Percentiles rank a stretch among this genome's conserved stretches.
These are phyloP conservation scores for Caenorhabditis imperialis DNA, from an alignment of 2,888 invertebrate genomes.

Conservation along the genomic window DNA sequence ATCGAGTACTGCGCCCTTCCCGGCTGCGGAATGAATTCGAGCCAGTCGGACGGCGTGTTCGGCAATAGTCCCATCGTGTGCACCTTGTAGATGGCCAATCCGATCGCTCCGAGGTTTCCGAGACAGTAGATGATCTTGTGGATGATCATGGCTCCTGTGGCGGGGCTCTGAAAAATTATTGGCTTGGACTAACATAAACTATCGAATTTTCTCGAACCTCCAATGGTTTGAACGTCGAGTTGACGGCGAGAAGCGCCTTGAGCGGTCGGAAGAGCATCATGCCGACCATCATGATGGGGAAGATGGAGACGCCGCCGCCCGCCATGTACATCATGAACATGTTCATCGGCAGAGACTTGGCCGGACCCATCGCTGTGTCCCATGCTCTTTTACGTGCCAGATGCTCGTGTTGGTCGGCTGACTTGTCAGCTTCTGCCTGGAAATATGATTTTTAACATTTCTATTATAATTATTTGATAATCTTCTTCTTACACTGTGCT, in stretches of 20 bases:
- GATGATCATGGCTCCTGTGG: conserved; percentile 68
- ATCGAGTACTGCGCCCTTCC: conserved; percentile 63
- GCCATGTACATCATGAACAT: conserved; percentile 99
- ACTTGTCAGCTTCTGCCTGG: conserved; percentile 57
- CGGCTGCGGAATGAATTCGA: conserved; percentile 60
- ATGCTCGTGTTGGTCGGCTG: conserved; percentile 74
- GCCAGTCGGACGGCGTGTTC: conserved; percentile 77
- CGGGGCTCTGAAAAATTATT: conserved; percentile 62
- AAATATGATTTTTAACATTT: conserved; percentile 12
- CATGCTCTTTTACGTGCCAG: conserved; percentile 76
- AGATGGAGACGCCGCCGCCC: conserved; percentile 86
- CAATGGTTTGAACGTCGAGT: conserved; percentile 80
- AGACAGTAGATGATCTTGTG: conserved; percentile 75
- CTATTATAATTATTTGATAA: background rate
- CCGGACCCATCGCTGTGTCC: conserved; percentile 78
- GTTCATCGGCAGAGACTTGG: conserved; percentile 85
- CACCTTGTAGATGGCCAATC: conserved; percentile 76
- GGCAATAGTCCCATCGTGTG: conserved; percentile 77
- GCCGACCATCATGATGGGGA: conserved; percentile 99
- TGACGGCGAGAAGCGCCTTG: conserved; percentile 91
- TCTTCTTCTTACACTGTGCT: conserved; percentile 61
- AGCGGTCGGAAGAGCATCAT: conserved; percentile 97
- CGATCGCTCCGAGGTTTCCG: conserved; percentile 76
- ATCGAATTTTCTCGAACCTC: conserved; percentile 33
- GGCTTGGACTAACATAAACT: background rate